Conservation (phyloP, 2,888 invertebrate species). For the Eristalis tenax region DNA sequence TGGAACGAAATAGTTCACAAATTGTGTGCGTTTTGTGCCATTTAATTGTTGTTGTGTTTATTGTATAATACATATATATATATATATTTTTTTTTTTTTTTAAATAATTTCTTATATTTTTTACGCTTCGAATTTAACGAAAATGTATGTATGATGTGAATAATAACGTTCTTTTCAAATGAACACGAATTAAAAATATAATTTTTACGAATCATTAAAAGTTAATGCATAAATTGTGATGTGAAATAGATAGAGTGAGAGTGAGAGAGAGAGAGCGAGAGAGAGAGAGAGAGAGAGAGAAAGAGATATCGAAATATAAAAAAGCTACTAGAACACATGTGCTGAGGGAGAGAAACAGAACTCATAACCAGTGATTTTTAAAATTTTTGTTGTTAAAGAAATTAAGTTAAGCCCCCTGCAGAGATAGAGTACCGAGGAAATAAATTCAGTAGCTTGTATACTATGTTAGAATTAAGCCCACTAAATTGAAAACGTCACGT, state of each 20-base stretch:
- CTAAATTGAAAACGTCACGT: background rate
- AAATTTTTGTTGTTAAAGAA: slow-evolving; percentile 68
- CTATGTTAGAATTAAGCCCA: slow-evolving; percentile 27
- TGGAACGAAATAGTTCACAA: slow-evolving; percentile 29
- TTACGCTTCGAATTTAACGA: slow-evolving; percentile 48
- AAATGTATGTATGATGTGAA: slow-evolving; percentile 14
- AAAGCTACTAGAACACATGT: slow-evolving; percentile 26
- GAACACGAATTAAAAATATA: background rate
- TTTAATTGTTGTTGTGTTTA: slow-evolving; percentile 63
- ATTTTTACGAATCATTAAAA: background rate
- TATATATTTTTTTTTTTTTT: no score
- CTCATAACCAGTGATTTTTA: slow-evolving; percentile 74
- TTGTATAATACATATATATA: slow-evolving; percentile 47
- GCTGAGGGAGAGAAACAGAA: slow-evolving; percentile 58
- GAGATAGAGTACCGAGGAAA: background rate
- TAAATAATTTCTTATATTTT: slow-evolving; percentile 33
- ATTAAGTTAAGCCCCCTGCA: slow-evolving; percentile 3
- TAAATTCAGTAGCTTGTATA: slow-evolving; percentile 8
- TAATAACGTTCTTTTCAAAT: background rate
- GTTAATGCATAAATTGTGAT: slow-evolving; percentile 2
- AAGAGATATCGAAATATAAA: background rate
- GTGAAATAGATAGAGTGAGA: background rate
- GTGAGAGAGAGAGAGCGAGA: background rate
- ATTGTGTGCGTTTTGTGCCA: slow-evolving; percentile 65
- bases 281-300: background rate